phyloP scores from a whole-genome alignment of 1,140 invertebrate species.

The Polypedilum pembai region DNA sequence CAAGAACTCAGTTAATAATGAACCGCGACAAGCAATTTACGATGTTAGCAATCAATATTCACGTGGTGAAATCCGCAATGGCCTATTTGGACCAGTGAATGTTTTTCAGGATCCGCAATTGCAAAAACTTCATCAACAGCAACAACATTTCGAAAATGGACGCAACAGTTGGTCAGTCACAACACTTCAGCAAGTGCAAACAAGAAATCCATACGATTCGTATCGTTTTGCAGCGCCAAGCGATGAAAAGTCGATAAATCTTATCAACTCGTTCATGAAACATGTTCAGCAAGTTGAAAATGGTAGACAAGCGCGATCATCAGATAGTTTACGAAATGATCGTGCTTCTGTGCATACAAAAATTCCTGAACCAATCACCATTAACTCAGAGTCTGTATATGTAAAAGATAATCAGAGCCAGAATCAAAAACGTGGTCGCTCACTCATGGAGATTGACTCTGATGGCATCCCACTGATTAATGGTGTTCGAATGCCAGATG shows the following conservation, averaged over 20 bases:
- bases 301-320: background rate
- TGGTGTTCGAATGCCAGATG: constrained; percentile 71
- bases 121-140: background rate
- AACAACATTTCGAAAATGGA: constrained; percentile 21
- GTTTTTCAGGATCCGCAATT: background rate
- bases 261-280: constrained; percentile 31
- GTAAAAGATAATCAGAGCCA: constrained; percentile 44
- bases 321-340: background rate
- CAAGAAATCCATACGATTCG: background rate
- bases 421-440: constrained; percentile 45
- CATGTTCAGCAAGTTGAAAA: constrained; percentile 29
- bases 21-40: background rate
- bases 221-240: constrained; percentile 29
- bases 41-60: constrained; percentile 22
- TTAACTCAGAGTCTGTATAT: constrained; percentile 54
- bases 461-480: constrained; percentile 72
- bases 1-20: background rate
- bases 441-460: constrained; percentile 51
- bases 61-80: background rate
- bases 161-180: constrained; percentile 5
- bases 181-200: background rate
- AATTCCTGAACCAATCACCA: constrained; percentile 58
- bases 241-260: constrained; percentile 14
- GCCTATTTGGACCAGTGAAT: constrained; percentile 5
- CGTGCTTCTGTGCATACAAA: constrained; percentile 41